Conservation (phyloP, 23 tunicate genomes). For the Aplidium turbinatum region DNA sequence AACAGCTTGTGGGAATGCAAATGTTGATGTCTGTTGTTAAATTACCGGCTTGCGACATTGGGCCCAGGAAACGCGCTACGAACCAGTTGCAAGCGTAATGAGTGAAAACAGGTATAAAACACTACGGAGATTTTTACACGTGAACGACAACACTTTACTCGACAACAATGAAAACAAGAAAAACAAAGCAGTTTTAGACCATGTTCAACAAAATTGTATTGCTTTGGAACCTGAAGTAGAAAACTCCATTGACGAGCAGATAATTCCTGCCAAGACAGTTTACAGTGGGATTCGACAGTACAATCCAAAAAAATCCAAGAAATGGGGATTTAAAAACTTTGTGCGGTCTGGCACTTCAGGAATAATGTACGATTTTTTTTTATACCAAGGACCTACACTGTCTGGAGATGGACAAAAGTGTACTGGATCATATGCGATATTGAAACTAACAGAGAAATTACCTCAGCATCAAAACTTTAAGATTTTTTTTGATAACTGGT, state of each 20-base stretch:
- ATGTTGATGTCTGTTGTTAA: constrained; percentile 8
- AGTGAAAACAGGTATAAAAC: constrained; percentile 4
- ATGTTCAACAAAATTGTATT: constrained; percentile 1
- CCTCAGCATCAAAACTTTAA: constrained; percentile 18
- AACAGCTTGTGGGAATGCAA: constrained; percentile 13
- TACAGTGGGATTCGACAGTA: constrained; percentile 14
- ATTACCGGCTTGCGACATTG: neutral
- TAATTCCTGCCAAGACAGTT: constrained; percentile 18
- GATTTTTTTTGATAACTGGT: constrained; percentile 18
- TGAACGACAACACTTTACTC: neutral
- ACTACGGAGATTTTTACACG: constrained; percentile 7
- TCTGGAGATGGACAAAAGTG: neutral
- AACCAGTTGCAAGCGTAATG: constrained; percentile 8
- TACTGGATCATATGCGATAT: neutral
- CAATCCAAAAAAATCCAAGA: constrained; percentile 11
- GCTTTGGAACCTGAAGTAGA: constrained; percentile 7
- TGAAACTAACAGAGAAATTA: neutral
- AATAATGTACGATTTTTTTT: constrained; percentile 11
- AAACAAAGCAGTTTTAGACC: constrained; percentile 11
- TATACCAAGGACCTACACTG: constrained; percentile 13
- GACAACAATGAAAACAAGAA: neutral
- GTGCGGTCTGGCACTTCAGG: constrained; percentile 20
- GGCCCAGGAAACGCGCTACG: neutral
- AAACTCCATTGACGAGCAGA: constrained; percentile 32
- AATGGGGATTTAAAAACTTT: constrained; percentile 26